Evolutionary conservation across 2,797 vertebrate species (phyloP).

Genomic region (Phylloscopus collybita): DNA sequence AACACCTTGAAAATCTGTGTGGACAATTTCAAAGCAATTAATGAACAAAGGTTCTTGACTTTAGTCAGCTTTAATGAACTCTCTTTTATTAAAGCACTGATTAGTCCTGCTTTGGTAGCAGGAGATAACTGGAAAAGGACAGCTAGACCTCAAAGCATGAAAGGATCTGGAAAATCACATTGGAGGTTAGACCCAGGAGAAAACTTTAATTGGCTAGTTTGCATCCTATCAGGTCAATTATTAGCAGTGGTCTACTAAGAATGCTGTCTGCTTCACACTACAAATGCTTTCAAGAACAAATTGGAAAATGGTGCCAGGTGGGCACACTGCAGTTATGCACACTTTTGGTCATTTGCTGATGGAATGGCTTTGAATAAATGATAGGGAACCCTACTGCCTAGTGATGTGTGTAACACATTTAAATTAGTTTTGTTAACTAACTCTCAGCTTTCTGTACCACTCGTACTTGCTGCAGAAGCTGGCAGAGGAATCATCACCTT

Average conservation of each 20-base stretch:
- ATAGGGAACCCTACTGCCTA: background rate
- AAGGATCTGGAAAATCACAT: background rate
- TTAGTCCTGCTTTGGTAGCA: background rate
- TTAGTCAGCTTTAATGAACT: background rate
- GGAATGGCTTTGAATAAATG: background rate
- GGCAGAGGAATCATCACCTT: background rate
- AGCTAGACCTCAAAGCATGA: background rate
- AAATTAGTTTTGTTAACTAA: background rate
- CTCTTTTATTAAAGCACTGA: background rate
- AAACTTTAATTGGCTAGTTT: background rate
- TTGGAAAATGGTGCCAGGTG: background rate
- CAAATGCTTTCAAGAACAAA: background rate
- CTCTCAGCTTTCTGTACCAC: background rate
- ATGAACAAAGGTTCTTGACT: background rate
- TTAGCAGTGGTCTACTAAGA: background rate
- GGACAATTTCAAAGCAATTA: background rate
- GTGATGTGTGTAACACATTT: background rate
- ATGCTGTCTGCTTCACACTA: background rate
- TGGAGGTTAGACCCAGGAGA: background rate
- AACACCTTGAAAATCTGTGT: background rate
- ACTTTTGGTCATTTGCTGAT: background rate
- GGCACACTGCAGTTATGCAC: rapidly evolving
- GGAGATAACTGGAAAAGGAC: background rate
- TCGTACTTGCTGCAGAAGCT: background rate
- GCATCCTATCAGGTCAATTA: background rate